Evolutionary conservation across 2,113 vertebrate species (phyloP).

Genomic region (zebrafish (Danio rerio)): DNA sequence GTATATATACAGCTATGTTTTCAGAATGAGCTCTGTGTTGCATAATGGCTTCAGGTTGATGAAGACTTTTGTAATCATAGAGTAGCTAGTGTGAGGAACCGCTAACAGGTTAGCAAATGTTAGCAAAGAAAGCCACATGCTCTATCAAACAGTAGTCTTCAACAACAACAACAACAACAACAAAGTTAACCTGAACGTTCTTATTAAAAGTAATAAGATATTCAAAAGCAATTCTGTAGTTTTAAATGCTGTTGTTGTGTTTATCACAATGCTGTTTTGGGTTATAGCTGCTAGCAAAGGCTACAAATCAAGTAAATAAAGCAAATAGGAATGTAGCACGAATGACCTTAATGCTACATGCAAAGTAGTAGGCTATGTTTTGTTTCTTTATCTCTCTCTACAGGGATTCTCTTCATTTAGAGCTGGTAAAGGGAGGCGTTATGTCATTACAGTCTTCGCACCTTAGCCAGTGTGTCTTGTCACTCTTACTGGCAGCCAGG

Average conservation of each 20-base stretch:
- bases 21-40: no score
- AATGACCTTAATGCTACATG: background rate
- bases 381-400: background rate
- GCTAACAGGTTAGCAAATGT: background rate
- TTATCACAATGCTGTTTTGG: no score
- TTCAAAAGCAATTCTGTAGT: background rate
- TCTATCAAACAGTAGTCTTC: background rate
- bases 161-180: background rate
- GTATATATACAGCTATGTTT: no score
- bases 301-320: background rate
- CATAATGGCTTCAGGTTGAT: no score
- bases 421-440: background rate
- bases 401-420: background rate
- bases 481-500: constrained; percentile 16
- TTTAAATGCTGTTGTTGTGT: no score
- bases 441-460: constrained; percentile 26
- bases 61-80: background rate
- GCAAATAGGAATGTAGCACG: background rate
- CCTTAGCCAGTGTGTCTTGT: background rate
- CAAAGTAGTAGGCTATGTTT: constrained; percentile 2
- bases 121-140: background rate
- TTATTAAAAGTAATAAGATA: background rate
- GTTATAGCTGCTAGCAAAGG: background rate
- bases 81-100: background rate
- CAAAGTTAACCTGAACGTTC: background rate